Percentiles rank a stretch among this genome's conserved stretches.
Conservation (phyloP, 2,888 invertebrate species). For the Eristalinus sepulchralis region DNA sequence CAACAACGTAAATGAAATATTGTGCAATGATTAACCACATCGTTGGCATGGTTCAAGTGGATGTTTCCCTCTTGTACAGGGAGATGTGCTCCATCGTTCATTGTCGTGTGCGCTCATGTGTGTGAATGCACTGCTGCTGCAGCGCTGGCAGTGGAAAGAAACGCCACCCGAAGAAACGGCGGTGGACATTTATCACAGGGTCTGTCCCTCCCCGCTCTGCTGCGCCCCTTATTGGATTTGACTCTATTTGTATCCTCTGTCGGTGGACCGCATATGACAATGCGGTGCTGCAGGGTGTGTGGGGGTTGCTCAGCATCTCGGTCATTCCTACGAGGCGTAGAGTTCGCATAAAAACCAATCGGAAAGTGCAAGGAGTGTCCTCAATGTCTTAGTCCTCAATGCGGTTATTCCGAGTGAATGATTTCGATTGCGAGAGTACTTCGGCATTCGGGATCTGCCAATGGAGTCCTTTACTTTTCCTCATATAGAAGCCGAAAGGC, state of each 20-base stretch:
- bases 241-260: constrained; percentile 47
- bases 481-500: constrained; percentile 6
- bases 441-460: constrained; percentile 28
- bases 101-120: constrained; percentile 1
- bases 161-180: constrained; percentile 15
- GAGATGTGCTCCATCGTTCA: constrained; percentile 44
- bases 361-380: constrained; percentile 38
- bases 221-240: constrained; percentile 45
- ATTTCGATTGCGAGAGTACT: constrained; percentile 55
- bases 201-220: not conserved
- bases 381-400: constrained; percentile 66
- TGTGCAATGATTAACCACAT: constrained; percentile 70
- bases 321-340: not conserved
- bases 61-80: constrained; percentile 63
- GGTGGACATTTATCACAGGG: constrained; percentile 52
- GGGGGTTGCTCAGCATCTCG: not conserved
- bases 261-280: constrained; percentile 52
- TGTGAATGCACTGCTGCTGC: constrained; percentile 1
- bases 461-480: constrained; percentile 16
- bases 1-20: constrained; percentile 65
- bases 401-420: constrained; percentile 59
- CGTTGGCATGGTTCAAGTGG: constrained; percentile 69
- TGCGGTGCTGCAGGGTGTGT: constrained; percentile 25
- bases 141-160: constrained; percentile 1
- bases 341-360: constrained; percentile 52